Evolutionary conservation across 2,113 vertebrate genomes (phyloP).

Genomic region (Microtus pennsylvanicus): DNA sequence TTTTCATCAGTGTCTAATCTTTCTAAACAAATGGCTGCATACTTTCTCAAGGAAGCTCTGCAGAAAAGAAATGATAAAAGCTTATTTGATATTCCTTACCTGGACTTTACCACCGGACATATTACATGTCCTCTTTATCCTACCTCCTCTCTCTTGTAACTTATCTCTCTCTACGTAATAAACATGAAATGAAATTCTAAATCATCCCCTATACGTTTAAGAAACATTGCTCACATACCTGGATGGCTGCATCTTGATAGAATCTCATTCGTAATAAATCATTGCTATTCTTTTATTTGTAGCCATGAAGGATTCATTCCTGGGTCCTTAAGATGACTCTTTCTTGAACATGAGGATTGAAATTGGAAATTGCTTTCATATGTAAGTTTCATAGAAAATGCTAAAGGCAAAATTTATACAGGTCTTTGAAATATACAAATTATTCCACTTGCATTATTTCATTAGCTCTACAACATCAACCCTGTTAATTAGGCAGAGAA

Average conservation of each 20-base stretch:
- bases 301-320: not conserved
- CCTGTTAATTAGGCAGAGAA: constrained; percentile 27
- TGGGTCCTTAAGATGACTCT: not conserved
- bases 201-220: not conserved
- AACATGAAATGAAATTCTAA: not conserved
- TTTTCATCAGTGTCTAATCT: not conserved
- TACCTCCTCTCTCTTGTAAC: not conserved
- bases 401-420: not conserved
- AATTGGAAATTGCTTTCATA: not conserved
- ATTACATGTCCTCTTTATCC: not conserved
- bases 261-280: not conserved
- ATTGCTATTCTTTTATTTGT: not conserved
- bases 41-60: not conserved
- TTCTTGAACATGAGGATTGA: not conserved
- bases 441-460: not conserved
- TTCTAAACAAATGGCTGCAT: not conserved
- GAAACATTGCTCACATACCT: not conserved
- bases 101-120: constrained; percentile 22
- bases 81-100: not conserved
- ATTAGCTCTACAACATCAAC: not conserved
- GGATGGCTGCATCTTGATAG: not conserved
- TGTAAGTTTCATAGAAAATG: not conserved
- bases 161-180: not conserved
- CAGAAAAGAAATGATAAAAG: not conserved
- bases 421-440: not conserved